Percentiles rank a stretch among this genome's conserved stretches.
phyloP scores from a whole-genome alignment of 2,797 vertebrate species.

The Sparus aurata region DNA sequence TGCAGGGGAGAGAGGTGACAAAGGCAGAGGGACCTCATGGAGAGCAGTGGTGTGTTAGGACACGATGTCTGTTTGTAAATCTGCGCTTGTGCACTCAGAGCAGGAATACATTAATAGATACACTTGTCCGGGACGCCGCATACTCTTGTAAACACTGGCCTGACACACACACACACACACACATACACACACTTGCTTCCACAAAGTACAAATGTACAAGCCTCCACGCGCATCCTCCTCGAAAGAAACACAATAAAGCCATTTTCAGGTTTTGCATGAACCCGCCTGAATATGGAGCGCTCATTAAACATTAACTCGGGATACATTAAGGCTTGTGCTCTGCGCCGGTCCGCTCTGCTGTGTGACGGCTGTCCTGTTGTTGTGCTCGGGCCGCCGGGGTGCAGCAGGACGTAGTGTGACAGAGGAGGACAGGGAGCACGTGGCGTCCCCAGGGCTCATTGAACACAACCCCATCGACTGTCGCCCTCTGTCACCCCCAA shows the following conservation, averaged over 20 bases:
- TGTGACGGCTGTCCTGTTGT: conserved; percentile 54
- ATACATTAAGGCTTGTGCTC: conserved; percentile 72
- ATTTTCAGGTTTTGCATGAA: conserved; percentile 80
- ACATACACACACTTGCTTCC: conserved; percentile 16
- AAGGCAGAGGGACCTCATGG: conserved; percentile 71
- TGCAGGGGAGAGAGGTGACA: conserved; percentile 62
- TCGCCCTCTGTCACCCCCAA: conserved; percentile 38
- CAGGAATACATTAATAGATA: conserved; percentile 84
- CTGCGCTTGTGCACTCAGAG: conserved; percentile 74
- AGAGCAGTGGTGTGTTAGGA: conserved; percentile 71
- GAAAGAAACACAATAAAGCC: conserved; percentile 81
- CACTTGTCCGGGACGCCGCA: conserved; percentile 79
- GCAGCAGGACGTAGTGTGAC: conserved; percentile 67
- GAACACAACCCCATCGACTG: conserved; percentile 69
- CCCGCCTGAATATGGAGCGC: conserved; percentile 72
- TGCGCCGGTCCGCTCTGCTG: conserved; percentile 29
- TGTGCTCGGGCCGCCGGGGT: conserved; percentile 49
- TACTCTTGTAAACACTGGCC: conserved; percentile 82
- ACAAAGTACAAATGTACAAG: conserved; percentile 69
- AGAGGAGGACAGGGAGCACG: conserved; percentile 66
- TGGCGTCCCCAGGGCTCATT: conserved; percentile 73
- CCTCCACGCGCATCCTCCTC: conserved; percentile 19
- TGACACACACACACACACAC: conserved; percentile 56
- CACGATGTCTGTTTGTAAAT: conserved; percentile 78
- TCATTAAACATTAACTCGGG: conserved; percentile 86